phyloP scores from a whole-genome alignment of 2,113 vertebrate genomes.

The Ptyas mucosa region DNA sequence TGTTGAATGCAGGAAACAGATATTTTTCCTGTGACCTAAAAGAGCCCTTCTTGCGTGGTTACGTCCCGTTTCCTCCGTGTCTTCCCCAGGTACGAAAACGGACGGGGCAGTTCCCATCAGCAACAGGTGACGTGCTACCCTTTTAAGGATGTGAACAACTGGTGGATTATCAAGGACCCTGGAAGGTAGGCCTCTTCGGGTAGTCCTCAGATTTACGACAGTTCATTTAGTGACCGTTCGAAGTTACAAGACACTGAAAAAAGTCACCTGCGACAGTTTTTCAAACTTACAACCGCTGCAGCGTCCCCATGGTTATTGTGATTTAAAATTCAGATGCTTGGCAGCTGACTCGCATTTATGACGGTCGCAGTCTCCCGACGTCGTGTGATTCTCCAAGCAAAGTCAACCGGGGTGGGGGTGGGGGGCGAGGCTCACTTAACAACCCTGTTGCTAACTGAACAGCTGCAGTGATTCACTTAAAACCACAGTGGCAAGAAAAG shows the following conservation, averaged over 20 bases:
- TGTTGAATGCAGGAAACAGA: not conserved
- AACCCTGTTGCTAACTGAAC: too few species aligned
- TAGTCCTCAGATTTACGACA: not conserved
- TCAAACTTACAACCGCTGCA: too few species aligned
- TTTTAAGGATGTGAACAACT: slow-evolving; percentile 98
- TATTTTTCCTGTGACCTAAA: not conserved
- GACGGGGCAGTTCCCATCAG: slow-evolving; percentile 94
- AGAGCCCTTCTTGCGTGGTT: not conserved
- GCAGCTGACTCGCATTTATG: too few species aligned
- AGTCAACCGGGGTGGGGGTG: too few species aligned
- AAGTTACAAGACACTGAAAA: not conserved
- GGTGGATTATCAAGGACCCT: slow-evolving; percentile 97
- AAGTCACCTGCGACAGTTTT: not conserved
- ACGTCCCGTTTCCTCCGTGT: not conserved
- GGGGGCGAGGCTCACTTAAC: too few species aligned
- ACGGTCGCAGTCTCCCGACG: too few species aligned
- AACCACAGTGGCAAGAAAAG: not conserved
- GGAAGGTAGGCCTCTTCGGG: slow-evolving; percentile 69
- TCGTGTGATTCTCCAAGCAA: too few species aligned
- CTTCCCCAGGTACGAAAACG: slow-evolving; percentile 84
- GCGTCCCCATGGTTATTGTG: too few species aligned
- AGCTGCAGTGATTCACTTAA: too few species aligned
- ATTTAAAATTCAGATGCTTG: too few species aligned
- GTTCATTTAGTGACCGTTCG: not conserved
- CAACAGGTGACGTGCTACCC: slow-evolving; percentile 97